Conservation (phyloP, 2,797 vertebrate species). For the Sphenodon punctatus region DNA sequence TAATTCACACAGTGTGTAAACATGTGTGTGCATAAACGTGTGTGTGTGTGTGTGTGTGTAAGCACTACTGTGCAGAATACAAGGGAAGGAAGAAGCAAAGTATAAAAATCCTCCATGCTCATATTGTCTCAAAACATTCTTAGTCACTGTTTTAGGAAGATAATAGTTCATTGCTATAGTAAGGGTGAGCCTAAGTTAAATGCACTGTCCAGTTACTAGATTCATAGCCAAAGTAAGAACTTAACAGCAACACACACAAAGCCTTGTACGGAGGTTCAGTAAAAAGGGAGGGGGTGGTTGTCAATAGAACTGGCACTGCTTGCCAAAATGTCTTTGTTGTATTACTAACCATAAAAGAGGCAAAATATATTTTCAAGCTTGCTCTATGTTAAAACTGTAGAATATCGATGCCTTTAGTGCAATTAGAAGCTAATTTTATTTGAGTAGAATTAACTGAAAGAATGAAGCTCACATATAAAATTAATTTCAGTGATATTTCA, state of each 20-base stretch:
- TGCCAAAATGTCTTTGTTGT: background rate
- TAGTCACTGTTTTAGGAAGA: background rate
- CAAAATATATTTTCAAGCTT: background rate
- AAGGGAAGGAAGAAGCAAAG: background rate
- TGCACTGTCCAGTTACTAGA: background rate
- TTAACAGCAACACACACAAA: background rate
- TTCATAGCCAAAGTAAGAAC: background rate
- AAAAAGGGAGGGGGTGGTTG: background rate
- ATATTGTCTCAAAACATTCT: background rate
- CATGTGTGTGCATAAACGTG: background rate
- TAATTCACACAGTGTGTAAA: background rate
- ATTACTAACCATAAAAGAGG: background rate
- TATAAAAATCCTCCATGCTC: background rate
- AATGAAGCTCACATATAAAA: background rate
- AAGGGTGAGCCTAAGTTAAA: background rate
- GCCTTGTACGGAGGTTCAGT: background rate
- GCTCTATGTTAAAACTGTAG: background rate
- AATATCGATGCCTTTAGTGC: background rate
- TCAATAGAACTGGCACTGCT: background rate
- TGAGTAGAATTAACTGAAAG: slow-evolving; percentile 4
- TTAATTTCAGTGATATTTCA: background rate
- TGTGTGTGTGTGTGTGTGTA: too few relatives aligned
- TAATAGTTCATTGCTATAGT: background rate
- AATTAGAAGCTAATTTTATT: slow-evolving; percentile 1
- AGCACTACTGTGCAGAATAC: background rate